Conservation (phyloP, 2,888 invertebrate genomes). For the Carpatolechia fugitivella region DNA sequence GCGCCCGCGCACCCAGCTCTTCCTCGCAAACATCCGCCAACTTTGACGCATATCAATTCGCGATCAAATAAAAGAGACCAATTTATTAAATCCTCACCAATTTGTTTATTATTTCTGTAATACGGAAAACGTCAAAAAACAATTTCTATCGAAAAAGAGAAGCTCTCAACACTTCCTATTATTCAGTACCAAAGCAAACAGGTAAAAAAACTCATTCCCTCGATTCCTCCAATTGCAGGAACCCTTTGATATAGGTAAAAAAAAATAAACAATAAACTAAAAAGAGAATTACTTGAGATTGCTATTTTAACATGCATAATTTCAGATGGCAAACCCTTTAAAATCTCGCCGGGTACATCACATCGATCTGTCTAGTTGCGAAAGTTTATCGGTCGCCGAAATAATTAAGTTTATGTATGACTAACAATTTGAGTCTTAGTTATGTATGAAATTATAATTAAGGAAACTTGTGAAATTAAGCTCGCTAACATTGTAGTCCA, state of each 20-base stretch:
- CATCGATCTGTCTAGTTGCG: no score
- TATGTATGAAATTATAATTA: constrained; percentile 12
- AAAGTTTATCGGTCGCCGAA: no score
- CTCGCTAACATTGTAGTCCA: constrained; percentile 2
- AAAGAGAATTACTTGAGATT: no score
- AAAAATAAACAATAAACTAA: not conserved
- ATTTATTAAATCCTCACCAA: not conserved
- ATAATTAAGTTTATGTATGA: constrained; percentile 6
- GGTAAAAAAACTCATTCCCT: no score
- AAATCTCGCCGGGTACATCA: no score
- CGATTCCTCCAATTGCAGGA: no score
- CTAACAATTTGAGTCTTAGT: constrained; percentile 2
- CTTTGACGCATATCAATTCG: constrained; percentile 27
- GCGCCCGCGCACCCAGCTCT: constrained; percentile 33
- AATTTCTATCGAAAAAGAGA: not conserved
- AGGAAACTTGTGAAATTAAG: constrained; percentile 1
- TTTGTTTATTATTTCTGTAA: not conserved
- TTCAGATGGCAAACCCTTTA: no score
- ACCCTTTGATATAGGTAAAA: no score
- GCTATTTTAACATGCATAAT: no score
- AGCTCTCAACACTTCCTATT: not conserved
- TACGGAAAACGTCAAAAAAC: not conserved
- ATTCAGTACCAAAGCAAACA: no score
- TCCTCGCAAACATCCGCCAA: constrained; percentile 44
- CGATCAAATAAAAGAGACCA: constrained; percentile 5